These are phyloP conservation scores for Raja brachyura DNA, from an alignment of 2,113 vertebrate genomes.

Conservation along the genomic window DNA sequence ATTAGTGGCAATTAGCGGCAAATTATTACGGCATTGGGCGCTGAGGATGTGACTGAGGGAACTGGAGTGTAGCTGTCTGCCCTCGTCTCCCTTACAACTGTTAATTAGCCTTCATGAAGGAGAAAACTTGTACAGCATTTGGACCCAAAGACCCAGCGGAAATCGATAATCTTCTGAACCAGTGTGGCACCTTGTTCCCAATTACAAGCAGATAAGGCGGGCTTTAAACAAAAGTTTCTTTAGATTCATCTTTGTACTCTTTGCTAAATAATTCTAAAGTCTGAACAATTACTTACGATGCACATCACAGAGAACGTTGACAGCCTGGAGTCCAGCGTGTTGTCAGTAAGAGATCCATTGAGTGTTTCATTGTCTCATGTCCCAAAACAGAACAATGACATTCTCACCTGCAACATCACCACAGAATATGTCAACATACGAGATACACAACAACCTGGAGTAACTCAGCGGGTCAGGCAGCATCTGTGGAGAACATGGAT, in stretches of 20 bases:
- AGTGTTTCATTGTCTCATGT: too few species aligned
- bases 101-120: background rate
- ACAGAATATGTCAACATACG: too few species aligned
- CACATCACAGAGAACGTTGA: too few species aligned
- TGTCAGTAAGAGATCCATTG: too few species aligned
- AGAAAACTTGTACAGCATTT: background rate
- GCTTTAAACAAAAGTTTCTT: background rate
- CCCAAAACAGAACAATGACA: too few species aligned
- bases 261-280: background rate
- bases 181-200: background rate
- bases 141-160: background rate
- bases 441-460: too few species aligned
- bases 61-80: background rate
- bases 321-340: too few species aligned
- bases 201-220: background rate
- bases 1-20: conserved; percentile 32
- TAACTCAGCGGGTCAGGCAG: too few species aligned
- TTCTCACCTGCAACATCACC: too few species aligned
- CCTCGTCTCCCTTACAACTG: background rate
- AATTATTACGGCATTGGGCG: background rate
- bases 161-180: background rate
- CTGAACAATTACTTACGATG: background rate
- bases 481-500: too few species aligned
- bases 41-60: background rate
- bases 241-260: background rate